phyloP scores from a whole-genome alignment of 2,113 vertebrate genomes.

The Mirounga angustirostris region DNA sequence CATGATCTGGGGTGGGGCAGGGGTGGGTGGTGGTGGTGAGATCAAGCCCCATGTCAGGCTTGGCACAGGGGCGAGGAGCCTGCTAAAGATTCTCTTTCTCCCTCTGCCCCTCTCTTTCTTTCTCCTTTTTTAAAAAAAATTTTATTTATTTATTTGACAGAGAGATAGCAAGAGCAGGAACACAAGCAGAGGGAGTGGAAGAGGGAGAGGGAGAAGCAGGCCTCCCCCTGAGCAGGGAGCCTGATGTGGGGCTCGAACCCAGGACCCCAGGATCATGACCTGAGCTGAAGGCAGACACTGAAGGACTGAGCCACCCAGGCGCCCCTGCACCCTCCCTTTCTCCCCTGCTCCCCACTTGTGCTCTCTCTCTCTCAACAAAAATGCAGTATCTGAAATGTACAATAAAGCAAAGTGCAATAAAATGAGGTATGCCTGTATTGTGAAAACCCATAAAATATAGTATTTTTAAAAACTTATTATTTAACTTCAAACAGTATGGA shows the following conservation, averaged over 20 bases:
- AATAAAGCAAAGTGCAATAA: background rate
- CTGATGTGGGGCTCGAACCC: too few species aligned
- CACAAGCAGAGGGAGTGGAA: too few species aligned
- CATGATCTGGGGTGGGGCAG: background rate
- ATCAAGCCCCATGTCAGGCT: background rate
- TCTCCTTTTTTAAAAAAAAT: too few species aligned
- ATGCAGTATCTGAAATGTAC: background rate
- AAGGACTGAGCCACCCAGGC: too few species aligned
- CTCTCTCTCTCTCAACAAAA: background rate
- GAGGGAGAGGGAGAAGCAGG: too few species aligned
- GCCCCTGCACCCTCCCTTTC: background rate
- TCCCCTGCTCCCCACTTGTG: background rate
- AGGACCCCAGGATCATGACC: too few species aligned
- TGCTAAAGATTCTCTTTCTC: background rate
- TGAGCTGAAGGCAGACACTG: too few species aligned
- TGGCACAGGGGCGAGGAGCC: background rate
- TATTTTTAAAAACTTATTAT: background rate
- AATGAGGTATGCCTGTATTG: background rate
- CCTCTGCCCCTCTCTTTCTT: background rate
- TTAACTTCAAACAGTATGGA: background rate
- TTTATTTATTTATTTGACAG: too few species aligned
- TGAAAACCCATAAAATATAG: background rate
- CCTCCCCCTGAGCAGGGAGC: too few species aligned
- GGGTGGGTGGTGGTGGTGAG: background rate
- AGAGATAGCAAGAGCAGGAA: too few species aligned